A percentile compares a stretch with the other conserved stretches of the same genome.
phyloP scores from a whole-genome alignment of 2,797 vertebrate species.

The Acipenser transmontanus region DNA sequence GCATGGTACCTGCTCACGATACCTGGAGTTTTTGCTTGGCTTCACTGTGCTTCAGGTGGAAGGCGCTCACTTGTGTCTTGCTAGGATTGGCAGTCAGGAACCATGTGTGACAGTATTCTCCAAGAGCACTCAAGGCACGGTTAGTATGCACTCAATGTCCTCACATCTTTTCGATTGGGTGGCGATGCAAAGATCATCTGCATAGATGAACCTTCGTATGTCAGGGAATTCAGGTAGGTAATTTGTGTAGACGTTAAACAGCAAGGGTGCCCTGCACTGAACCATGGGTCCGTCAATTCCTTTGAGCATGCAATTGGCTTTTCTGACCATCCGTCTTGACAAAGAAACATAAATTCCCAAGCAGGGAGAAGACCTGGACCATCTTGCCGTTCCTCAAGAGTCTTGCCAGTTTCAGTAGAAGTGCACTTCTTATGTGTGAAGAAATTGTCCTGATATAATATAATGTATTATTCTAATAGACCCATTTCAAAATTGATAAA shows the following conservation, averaged over 20 bases:
- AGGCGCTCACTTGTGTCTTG: no score
- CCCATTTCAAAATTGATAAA: no score
- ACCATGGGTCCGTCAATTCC: not conserved
- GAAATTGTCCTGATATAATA: no score
- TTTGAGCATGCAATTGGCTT: not conserved
- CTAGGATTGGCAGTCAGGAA: not conserved
- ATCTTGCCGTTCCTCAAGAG: not conserved
- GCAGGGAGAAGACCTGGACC: not conserved
- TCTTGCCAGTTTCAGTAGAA: slow-evolving; percentile 1
- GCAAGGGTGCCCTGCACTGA: not conserved
- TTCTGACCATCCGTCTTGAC: not conserved
- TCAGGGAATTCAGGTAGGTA: not conserved
- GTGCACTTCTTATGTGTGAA: no score
- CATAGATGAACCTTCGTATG: not conserved
- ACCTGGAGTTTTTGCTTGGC: no score
- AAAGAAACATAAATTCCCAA: not conserved
- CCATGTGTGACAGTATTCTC: not conserved
- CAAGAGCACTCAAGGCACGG: not conserved
- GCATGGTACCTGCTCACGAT: no score
- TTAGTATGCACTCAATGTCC: not conserved
- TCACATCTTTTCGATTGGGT: not conserved
- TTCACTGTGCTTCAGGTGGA: no score
- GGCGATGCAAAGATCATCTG: not conserved
- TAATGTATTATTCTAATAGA: no score
- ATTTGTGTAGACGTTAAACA: not conserved